A percentile compares a stretch with the other conserved stretches of the same genome.
phyloP scores from a whole-genome alignment of 2,797 vertebrate genomes.

The Pseudochirops cupreus region DNA sequence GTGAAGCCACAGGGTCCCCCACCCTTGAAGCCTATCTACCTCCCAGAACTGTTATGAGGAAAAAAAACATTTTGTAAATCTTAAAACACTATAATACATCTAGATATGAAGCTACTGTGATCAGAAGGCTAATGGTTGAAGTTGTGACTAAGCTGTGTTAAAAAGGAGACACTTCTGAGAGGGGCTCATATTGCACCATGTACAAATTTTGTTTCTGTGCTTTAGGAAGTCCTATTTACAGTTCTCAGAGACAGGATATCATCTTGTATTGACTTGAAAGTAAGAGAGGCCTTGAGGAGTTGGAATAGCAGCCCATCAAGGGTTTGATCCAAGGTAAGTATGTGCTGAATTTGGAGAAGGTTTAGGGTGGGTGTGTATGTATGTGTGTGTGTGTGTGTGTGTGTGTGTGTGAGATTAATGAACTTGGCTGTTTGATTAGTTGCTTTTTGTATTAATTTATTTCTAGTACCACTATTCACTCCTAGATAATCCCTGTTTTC shows the following conservation, averaged over 20 bases:
- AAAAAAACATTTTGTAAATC: not conserved
- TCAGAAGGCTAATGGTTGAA: slow-evolving; percentile 2
- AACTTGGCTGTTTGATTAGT: not conserved
- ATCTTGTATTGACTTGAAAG: slow-evolving; percentile 43
- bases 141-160: not conserved
- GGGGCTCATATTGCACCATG: not conserved
- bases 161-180: not conserved
- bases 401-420: not conserved
- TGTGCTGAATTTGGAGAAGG: slow-evolving; percentile 9
- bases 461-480: not conserved
- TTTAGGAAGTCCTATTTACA: not conserved
- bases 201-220: not conserved
- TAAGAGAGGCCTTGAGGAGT: slow-evolving; percentile 9
- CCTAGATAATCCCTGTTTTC: not conserved
- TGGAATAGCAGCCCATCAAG: not conserved
- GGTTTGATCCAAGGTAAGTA: not conserved
- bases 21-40: not conserved
- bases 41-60: not conserved
- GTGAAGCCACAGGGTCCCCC: too few relatives aligned
- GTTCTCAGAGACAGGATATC: slow-evolving; percentile 24
- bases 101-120: not conserved
- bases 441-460: not conserved
- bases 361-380: not conserved
- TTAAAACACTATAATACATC: not conserved
- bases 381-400: not conserved